Conservation (phyloP, 1,140 invertebrate species). For the Zaprionus capensis region DNA sequence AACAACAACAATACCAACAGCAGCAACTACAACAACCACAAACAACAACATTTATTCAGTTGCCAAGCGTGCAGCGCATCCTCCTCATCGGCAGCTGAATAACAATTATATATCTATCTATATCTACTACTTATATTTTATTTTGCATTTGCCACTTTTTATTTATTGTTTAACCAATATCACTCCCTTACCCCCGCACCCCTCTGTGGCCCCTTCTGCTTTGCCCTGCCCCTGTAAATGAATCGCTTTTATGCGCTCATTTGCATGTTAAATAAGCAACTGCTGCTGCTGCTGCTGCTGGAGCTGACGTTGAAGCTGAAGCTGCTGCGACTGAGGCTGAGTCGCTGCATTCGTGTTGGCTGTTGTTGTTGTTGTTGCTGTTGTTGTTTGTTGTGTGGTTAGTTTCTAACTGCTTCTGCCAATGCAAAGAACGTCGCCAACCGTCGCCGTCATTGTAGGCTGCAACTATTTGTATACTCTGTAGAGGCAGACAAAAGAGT, state of each 20-base stretch:
- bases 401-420: constrained; percentile 69
- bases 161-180: constrained; percentile 79
- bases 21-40: neutral
- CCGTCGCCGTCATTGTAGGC: constrained; percentile 59
- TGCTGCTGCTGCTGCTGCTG: constrained; percentile 24
- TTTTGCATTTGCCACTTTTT: constrained; percentile 59
- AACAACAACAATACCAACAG: constrained; percentile 24
- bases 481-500: neutral
- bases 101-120: constrained; percentile 62
- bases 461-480: constrained; percentile 45
- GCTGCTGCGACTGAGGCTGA: constrained; percentile 29
- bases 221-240: constrained; percentile 67
- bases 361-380: constrained; percentile 40
- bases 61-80: constrained; percentile 69
- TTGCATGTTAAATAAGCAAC: constrained; percentile 81
- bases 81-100: constrained; percentile 67
- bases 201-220: neutral
- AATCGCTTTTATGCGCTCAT: constrained; percentile 82
- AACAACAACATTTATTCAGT: constrained; percentile 36
- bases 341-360: constrained; percentile 50
- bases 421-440: constrained; percentile 63
- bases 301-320: constrained; percentile 22
- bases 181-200: neutral
- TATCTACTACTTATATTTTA: constrained; percentile 10
- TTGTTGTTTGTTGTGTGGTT: constrained; percentile 48